Evolutionary conservation across 2,797 vertebrate species (phyloP).

Genomic region (Rhinogobio ventralis): DNA sequence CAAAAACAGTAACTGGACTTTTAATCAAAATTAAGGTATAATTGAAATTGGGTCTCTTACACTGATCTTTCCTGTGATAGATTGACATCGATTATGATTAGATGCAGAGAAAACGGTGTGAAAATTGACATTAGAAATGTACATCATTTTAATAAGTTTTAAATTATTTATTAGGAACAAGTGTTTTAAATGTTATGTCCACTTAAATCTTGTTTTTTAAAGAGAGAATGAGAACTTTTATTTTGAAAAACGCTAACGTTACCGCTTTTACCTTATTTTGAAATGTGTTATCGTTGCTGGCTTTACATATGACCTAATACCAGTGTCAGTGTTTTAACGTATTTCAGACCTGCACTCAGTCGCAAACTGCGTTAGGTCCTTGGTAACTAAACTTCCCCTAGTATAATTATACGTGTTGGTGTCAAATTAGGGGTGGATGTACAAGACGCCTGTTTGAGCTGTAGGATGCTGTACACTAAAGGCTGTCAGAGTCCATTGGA

Average conservation of each 20-base stretch:
- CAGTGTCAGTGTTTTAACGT: neutral
- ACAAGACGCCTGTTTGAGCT: conserved; percentile 6
- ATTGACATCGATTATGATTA: neutral
- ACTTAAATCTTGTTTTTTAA: neutral
- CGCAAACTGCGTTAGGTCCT: neutral
- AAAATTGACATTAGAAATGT: neutral
- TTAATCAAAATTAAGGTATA: conserved; percentile 38
- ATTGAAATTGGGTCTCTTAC: neutral
- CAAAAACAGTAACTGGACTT: neutral
- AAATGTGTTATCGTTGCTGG: conserved; percentile 1
- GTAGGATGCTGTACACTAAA: neutral
- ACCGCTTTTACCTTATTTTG: conserved; percentile 12
- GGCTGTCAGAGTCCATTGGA: neutral
- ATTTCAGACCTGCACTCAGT: neutral
- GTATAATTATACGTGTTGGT: neutral
- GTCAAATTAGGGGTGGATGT: neutral
- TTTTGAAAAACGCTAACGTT: conserved; percentile 5
- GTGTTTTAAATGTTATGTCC: neutral
- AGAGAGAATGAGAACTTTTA: neutral
- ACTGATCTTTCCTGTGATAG: neutral
- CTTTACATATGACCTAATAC: neutral
- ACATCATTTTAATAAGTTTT: neutral
- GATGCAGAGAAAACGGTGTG: neutral
- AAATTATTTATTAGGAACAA: neutral
- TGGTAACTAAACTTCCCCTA: neutral